Percentiles rank a stretch among this genome's conserved stretches.
Evolutionary conservation across 2,888 invertebrate species (phyloP).

Genomic region (Scaptomyza parva): DNA sequence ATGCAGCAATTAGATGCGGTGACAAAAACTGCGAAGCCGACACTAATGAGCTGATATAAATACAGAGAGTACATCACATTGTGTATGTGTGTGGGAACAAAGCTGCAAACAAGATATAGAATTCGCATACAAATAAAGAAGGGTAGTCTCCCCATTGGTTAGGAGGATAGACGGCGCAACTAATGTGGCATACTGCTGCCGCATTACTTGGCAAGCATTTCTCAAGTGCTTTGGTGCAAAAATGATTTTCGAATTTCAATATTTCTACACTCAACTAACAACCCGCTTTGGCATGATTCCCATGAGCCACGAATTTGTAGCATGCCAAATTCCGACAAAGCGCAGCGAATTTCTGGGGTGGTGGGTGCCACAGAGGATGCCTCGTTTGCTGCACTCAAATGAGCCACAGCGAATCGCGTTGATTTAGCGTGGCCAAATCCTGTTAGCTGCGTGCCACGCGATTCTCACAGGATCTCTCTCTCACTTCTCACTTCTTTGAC

Average conservation of each 20-base stretch:
- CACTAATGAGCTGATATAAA: constrained; percentile 68
- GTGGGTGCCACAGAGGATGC: constrained; percentile 44
- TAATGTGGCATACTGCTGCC: constrained; percentile 47
- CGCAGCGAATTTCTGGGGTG: constrained; percentile 82
- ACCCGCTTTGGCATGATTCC: constrained; percentile 55
- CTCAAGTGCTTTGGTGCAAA: constrained; percentile 66
- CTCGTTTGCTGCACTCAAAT: constrained; percentile 76
- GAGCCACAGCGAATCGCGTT: constrained; percentile 82
- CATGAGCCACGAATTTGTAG: constrained; percentile 74
- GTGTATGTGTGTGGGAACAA: constrained; percentile 58
- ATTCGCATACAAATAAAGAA: constrained; percentile 27
- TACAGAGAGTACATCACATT: constrained; percentile 1
- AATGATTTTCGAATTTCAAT: constrained; percentile 81
- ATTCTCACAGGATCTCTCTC: constrained; percentile 73
- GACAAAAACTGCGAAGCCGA: constrained; percentile 70
- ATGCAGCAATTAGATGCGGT: constrained; percentile 80
- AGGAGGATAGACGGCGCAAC: constrained; percentile 48
- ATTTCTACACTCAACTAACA: constrained; percentile 50
- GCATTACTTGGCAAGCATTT: constrained; percentile 15
- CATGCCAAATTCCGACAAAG: constrained; percentile 84
- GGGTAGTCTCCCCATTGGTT: constrained; percentile 17
- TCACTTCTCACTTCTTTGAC: too few species aligned
- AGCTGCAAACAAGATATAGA: constrained; percentile 39
- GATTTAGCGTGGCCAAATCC: constrained; percentile 83
- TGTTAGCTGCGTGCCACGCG: constrained; percentile 76